Base-by-base conservation (phyloP, 1,140 invertebrate species). In the Vollenhovia emeryi region DNA sequence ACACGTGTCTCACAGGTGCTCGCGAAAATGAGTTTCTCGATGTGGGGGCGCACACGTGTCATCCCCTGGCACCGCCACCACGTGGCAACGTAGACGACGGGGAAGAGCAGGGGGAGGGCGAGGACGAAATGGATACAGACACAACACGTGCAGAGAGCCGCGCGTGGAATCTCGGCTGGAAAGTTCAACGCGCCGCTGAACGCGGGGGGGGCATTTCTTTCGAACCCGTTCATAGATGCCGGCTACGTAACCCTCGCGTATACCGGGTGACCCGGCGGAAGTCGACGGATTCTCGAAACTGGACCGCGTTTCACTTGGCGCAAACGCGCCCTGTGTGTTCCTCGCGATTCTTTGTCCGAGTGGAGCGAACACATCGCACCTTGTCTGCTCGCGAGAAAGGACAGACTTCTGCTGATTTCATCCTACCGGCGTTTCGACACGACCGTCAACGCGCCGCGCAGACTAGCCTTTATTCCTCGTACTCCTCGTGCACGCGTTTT, bases 1-100 rank as follows among this genome's bases (percentile, higher is more conserved):
- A 87, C 87, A 88, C 74, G 73, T 88, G 80, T 78, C 59, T 66
- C 24, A 59, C 87, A 87, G 79, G 86, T 87, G 86, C 80, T 84
- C 52, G 59, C 48, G n/a, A 43, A 43, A 40, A 45, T 36, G 57
- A 62, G 2, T 27, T 60, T 11, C 40, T 60, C 52, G 11, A 59
- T 18, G 30, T 68, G 11, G 36, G n/a, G 62, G 27, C 52, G 78
- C 57, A 73, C 43, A 78, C 50, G 73, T 84, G 33, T 45, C 27
- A 18, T 52, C 66, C 27, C 24, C 7, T 64, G 9, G 33, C 7
- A 43, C n/a, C 21, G 15, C 59, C 59, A 60, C 57, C 57, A 60
- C 15, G 27, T 33, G 57, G 27, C 15, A 18, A 57, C 11, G 4
- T 3, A 60, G 11, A 30, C 0, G 11, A 13, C 2, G 11, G 24